A percentile compares a stretch with the other conserved stretches of the same genome.
Conservation (phyloP, 2,797 vertebrate genomes). For the Fistularia commersonii region DNA sequence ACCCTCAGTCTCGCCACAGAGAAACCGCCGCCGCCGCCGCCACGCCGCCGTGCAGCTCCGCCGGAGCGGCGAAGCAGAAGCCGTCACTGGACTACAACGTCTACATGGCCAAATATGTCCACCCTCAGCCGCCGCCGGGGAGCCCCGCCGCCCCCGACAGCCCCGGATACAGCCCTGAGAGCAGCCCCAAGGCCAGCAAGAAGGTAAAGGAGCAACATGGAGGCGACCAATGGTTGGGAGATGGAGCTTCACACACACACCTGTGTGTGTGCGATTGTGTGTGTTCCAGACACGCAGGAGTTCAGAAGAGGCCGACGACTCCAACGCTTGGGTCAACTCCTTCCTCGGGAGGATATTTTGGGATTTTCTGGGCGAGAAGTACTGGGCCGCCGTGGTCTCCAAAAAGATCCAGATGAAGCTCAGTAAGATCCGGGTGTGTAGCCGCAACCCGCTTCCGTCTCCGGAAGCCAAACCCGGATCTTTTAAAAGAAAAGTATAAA, state of each 20-base stretch:
- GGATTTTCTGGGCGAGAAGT: slow-evolving; percentile 97
- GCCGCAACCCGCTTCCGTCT: too few species aligned
- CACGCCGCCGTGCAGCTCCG: slow-evolving; percentile 25
- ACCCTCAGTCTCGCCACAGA: slow-evolving; percentile 77
- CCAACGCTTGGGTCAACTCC: slow-evolving; percentile 94
- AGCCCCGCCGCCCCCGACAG: slow-evolving; percentile 77
- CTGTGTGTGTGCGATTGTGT: slow-evolving; percentile 4
- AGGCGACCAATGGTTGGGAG: too few species aligned
- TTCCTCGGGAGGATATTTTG: slow-evolving; percentile 95
- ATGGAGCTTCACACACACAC: too few species aligned
- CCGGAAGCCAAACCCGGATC: too few species aligned
- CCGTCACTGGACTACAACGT: slow-evolving; percentile 88
- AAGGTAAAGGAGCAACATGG: slow-evolving; percentile 74
- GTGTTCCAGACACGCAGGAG: slow-evolving; percentile 73
- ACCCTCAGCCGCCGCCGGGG: slow-evolving; percentile 55
- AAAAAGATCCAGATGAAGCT: slow-evolving; percentile 99
- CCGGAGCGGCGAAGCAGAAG: slow-evolving; percentile 78
- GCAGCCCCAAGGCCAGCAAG: slow-evolving; percentile 86
- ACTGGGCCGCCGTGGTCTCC: slow-evolving; percentile 93
- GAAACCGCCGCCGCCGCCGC: slow-evolving; percentile 59
- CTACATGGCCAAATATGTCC: slow-evolving; percentile 94
- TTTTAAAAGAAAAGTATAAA: too few species aligned
- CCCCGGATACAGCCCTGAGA: slow-evolving; percentile 82
- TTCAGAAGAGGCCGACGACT: slow-evolving; percentile 71
- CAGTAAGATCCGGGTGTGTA: slow-evolving; percentile 94